Conservation (phyloP, 2,113 vertebrate genomes). For the Nothobranchius kuhntae region DNA sequence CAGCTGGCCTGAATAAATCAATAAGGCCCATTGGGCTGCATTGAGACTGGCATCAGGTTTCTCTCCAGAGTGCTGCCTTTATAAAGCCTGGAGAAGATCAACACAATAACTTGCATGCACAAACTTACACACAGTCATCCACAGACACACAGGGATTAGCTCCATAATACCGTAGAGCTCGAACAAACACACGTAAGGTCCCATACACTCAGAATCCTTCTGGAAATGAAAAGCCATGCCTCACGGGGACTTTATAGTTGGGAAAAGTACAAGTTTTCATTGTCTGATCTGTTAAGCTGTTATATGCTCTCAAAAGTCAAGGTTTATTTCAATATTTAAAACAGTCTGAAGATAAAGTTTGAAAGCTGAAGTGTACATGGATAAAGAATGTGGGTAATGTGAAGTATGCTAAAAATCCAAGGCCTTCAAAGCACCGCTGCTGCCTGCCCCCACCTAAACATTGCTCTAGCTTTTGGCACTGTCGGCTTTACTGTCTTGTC, state of each 20-base stretch:
- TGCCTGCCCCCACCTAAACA: constrained; percentile 32
- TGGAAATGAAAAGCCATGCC: background rate
- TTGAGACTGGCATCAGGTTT: constrained; percentile 52
- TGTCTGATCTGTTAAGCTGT: constrained; percentile 7
- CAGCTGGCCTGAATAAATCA: constrained; percentile 60
- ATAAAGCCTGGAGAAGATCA: constrained; percentile 34
- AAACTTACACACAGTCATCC: too few relatives aligned
- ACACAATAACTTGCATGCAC: constrained; percentile 6
- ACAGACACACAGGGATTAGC: constrained; percentile 4
- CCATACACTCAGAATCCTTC: background rate
- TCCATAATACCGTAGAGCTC: background rate
- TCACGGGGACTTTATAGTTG: constrained; percentile 4
- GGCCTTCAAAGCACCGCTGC: constrained; percentile 51
- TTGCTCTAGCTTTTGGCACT: constrained; percentile 22
- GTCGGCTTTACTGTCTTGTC: constrained; percentile 18
- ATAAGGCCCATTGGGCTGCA: constrained; percentile 52
- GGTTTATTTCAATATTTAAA: constrained; percentile 45
- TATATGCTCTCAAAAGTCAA: constrained; percentile 14
- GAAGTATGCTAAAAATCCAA: constrained; percentile 58
- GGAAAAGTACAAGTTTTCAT: constrained; percentile 4
- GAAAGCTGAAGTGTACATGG: constrained; percentile 52
- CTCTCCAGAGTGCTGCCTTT: constrained; percentile 35
- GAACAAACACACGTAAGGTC: constrained; percentile 3
- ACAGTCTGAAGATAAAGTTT: constrained; percentile 49
- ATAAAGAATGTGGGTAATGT: constrained; percentile 56